A percentile compares a stretch with the other conserved stretches of the same genome.
phyloP scores from a whole-genome alignment of 1,140 invertebrate genomes.

The Pinna nobilis region DNA sequence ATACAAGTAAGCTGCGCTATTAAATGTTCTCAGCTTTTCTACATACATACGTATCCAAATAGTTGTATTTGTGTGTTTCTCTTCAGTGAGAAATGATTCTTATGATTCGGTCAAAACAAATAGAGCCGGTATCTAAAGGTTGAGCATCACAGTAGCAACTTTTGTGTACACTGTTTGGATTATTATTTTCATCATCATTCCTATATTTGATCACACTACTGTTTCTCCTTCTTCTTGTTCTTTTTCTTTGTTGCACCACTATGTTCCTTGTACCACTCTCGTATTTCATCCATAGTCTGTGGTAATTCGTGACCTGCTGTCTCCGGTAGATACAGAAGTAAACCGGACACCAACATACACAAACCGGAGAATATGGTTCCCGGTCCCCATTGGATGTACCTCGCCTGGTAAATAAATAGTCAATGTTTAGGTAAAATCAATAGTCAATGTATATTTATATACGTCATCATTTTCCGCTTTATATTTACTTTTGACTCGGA shows the following conservation, averaged over 20 bases:
- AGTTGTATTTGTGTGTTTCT: too few species aligned
- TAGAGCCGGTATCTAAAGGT: too few species aligned
- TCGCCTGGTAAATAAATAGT: conserved; percentile 32
- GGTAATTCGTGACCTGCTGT: conserved; percentile 44
- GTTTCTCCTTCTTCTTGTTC: background rate
- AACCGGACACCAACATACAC: conserved; percentile 31
- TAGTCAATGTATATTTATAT: background rate
- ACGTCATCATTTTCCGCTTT: too few species aligned
- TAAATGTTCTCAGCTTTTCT: too few species aligned
- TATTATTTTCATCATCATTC: too few species aligned
- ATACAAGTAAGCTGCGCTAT: too few species aligned
- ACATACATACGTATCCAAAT: too few species aligned
- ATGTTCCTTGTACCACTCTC: conserved; percentile 22
- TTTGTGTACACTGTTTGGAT: too few species aligned
- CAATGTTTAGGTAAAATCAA: background rate
- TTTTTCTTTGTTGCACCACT: conserved; percentile 3
- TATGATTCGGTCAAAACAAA: too few species aligned
- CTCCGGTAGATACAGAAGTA: conserved; percentile 40
- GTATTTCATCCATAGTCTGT: conserved; percentile 41
- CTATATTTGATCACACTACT: background rate
- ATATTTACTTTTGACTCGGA: too few species aligned
- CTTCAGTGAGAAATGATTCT: too few species aligned
- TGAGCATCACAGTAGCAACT: too few species aligned
- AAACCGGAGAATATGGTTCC: conserved; percentile 42
- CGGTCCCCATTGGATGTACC: conserved; percentile 42